These are phyloP conservation scores for Mycetomoellerius zeteki DNA, from an alignment of 1,140 invertebrate genomes.

Conservation along the genomic window DNA sequence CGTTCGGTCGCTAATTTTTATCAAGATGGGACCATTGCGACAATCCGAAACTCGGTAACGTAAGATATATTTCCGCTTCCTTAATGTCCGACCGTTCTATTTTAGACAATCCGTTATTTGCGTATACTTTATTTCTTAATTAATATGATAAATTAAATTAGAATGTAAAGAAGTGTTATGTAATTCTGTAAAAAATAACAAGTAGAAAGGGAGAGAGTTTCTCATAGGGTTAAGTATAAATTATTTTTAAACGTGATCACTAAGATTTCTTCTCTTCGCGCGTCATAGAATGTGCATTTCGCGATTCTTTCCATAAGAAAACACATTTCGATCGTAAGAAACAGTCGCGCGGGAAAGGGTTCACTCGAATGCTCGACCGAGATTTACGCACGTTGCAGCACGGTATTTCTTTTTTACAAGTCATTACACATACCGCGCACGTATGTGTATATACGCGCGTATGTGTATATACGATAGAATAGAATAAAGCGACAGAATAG, in stretches of 20 bases:
- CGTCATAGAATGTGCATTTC: not conserved
- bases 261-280: not conserved
- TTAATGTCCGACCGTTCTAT: not conserved
- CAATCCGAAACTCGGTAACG: not conserved
- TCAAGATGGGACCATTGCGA: not conserved
- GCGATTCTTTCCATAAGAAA: constrained; percentile 13
- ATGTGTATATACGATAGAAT: not conserved
- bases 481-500: constrained; percentile 28
- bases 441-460: not conserved
- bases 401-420: constrained; percentile 28
- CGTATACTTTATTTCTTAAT: not conserved
- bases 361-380: not conserved
- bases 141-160: not conserved
- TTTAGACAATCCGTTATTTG: not conserved
- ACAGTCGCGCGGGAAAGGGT: constrained; percentile 19
- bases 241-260: constrained; percentile 8
- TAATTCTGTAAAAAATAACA: not conserved
- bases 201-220: not conserved
- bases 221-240: not conserved
- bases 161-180: not conserved
- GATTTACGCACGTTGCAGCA: constrained; percentile 54
- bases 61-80: not conserved
- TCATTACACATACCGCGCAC: constrained; percentile 47
- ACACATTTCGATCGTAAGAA: constrained; percentile 19
- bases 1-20: not conserved